These are phyloP conservation scores for Nycticorax nycticorax DNA, from an alignment of 2,113 vertebrate species.

Conservation along the genomic window DNA sequence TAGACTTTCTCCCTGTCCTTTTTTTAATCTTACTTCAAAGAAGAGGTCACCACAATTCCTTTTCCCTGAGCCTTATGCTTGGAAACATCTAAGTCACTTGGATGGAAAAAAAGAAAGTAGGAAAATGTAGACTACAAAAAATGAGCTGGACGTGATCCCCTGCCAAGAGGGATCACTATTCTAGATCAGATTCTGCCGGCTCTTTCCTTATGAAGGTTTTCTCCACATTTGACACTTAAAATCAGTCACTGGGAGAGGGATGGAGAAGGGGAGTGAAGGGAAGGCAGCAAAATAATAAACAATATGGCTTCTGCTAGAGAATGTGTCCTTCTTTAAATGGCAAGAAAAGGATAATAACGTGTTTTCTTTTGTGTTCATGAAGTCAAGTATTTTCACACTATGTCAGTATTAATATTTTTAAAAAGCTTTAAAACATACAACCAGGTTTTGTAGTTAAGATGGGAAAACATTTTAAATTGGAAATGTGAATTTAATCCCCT, in stretches of 20 bases:
- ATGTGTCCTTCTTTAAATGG: neutral
- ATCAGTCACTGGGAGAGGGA: neutral
- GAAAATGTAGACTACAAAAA: neutral
- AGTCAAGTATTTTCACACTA: neutral
- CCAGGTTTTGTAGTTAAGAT: slow-evolving; percentile 2
- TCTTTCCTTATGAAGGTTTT: neutral
- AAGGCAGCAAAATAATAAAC: neutral
- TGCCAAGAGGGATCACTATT: neutral
- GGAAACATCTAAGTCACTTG: neutral
- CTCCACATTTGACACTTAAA: neutral
- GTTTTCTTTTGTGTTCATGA: neutral
- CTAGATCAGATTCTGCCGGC: neutral
- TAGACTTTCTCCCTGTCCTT: slow-evolving; percentile 6
- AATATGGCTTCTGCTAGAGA: neutral
- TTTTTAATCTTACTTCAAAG: slow-evolving; percentile 36
- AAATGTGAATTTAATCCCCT: slow-evolving; percentile 37
- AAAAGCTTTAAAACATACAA: neutral
- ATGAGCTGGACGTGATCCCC: neutral
- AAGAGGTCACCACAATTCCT: slow-evolving; percentile 16
- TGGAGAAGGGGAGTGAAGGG: neutral
- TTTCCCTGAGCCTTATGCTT: neutral
- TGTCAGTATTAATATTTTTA: neutral
- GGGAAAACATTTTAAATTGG: slow-evolving; percentile 30
- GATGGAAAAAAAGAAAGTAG: neutral
- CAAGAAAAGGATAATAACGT: neutral